Evolutionary conservation across 2,797 vertebrate species (phyloP).

Genomic region (Monodelphis domestica): DNA sequence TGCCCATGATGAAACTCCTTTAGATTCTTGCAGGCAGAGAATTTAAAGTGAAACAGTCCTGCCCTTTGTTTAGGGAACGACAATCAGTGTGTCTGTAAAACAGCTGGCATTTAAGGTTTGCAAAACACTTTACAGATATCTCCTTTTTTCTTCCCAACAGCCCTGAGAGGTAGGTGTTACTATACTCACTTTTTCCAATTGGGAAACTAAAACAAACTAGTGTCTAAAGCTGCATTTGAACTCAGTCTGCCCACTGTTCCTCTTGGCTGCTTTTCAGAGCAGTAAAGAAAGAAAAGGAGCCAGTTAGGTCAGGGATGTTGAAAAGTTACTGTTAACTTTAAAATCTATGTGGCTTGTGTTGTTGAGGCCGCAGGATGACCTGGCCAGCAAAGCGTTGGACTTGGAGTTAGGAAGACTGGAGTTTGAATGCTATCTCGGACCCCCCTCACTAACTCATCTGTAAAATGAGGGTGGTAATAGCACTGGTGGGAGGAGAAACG

Average conservation of each 20-base stretch:
- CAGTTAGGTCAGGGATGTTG: background rate
- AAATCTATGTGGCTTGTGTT: too few species aligned
- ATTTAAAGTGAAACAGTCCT: background rate
- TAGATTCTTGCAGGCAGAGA: background rate
- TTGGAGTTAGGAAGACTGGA: too few species aligned
- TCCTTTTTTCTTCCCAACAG: background rate
- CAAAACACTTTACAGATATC: background rate
- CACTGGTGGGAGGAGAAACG: too few species aligned
- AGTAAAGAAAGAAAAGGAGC: background rate
- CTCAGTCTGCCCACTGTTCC: background rate
- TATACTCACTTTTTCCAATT: background rate
- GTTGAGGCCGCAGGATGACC: too few species aligned
- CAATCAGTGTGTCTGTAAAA: background rate
- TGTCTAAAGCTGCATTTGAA: background rate
- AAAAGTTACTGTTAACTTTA: too few species aligned
- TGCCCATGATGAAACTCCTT: background rate
- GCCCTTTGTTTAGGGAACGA: background rate
- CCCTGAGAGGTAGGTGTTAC: background rate
- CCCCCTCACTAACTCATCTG: background rate
- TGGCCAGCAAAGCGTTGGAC: too few species aligned
- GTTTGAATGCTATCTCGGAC: too few species aligned
- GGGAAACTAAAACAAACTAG: background rate
- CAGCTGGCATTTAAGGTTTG: background rate
- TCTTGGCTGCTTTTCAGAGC: background rate
- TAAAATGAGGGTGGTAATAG: background rate